phyloP scores from a whole-genome alignment of 2,888 invertebrate genomes.

The Lasioglossum villosulum region DNA sequence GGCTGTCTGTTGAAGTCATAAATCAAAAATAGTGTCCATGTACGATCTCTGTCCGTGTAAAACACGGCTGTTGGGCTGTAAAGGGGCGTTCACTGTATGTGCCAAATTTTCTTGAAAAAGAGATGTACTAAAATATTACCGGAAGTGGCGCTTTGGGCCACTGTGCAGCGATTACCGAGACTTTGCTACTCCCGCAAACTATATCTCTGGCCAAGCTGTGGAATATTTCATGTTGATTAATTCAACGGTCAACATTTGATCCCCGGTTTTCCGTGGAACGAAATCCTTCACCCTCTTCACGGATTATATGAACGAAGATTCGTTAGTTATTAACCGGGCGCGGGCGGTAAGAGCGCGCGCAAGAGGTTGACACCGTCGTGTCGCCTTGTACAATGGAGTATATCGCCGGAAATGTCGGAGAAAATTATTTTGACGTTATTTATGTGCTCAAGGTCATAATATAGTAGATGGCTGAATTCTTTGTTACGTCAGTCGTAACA shows the following conservation, averaged over 20 bases:
- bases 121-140: not conserved
- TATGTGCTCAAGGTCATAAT: no score
- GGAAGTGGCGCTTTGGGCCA: not conserved
- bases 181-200: not conserved
- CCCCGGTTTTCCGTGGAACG: not conserved
- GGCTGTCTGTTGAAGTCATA: no score
- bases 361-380: not conserved
- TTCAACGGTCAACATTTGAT: not conserved
- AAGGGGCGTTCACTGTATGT: no score
- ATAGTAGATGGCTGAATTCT: no score
- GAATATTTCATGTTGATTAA: not conserved
- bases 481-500: no score
- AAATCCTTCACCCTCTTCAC: not conserved
- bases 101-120: not conserved
- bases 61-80: no score
- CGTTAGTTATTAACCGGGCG: constrained; percentile 2
- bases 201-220: not conserved
- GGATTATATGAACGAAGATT: constrained; percentile 29
- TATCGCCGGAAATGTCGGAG: no score
- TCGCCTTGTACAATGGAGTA: no score
- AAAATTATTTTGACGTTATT: no score
- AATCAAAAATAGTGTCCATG: no score
- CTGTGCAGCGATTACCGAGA: not conserved
- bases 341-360: not conserved
- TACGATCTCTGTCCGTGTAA: no score